Conservation (phyloP, 1,140 invertebrate genomes). For the Penaeus chinensis region DNA sequence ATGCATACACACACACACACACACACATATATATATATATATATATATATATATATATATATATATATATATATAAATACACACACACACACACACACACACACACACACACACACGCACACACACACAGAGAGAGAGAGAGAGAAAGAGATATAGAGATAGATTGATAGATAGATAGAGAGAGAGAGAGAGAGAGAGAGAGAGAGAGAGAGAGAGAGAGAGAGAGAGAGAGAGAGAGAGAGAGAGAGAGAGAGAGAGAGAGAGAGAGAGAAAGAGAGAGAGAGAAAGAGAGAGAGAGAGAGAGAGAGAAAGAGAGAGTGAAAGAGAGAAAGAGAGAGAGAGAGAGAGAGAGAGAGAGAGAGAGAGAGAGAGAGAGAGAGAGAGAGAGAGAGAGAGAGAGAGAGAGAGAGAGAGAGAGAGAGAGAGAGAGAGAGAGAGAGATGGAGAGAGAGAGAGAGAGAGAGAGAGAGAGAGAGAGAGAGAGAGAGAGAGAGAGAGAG, state of each 20-base stretch:
- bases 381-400: background rate
- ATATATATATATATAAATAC: too few species aligned
- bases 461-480: too few species aligned
- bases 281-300: background rate
- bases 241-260: slow-evolving; percentile 24
- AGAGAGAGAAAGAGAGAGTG: slow-evolving; percentile 21
- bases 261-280: background rate
- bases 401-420: background rate
- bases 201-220: slow-evolving; percentile 13
- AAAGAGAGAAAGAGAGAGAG: background rate
- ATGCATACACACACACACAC: too few species aligned
- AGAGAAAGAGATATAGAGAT: too few species aligned
- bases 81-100: too few species aligned
- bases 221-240: background rate
- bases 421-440: background rate
- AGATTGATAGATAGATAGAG: too few species aligned
- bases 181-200: background rate
- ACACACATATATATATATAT: too few species aligned
- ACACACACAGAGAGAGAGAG: too few species aligned
- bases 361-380: background rate
- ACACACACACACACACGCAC: too few species aligned
- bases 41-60: too few species aligned
- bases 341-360: background rate
- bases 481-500: background rate
- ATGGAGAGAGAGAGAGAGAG: too few species aligned